Conservation (phyloP, 1,140 invertebrate species). For the Cotesia typhae region DNA sequence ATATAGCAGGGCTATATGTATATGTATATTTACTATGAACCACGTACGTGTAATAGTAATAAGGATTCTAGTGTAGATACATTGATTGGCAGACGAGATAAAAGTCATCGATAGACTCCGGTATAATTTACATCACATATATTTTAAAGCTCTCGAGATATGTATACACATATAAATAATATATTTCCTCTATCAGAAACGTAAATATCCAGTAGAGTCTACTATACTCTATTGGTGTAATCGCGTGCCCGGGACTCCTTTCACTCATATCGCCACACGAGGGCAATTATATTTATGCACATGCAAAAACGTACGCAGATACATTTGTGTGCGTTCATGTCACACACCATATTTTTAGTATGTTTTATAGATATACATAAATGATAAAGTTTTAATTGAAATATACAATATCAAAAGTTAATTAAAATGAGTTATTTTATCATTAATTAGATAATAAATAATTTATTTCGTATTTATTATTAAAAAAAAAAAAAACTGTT, state of each 20-base stretch:
- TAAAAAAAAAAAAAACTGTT: too few species aligned
- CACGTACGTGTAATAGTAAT: background rate
- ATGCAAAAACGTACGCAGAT: background rate
- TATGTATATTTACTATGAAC: background rate
- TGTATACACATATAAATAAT: slow-evolving; percentile 13
- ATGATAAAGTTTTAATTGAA: slow-evolving; percentile 20
- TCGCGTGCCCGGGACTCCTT: slow-evolving; percentile 22
- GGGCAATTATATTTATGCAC: slow-evolving; percentile 8
- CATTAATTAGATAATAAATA: too few species aligned
- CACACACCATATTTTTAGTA: background rate
- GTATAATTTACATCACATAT: slow-evolving; percentile 29
- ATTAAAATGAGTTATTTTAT: too few species aligned
- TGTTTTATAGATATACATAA: slow-evolving; percentile 6
- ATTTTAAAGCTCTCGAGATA: slow-evolving; percentile 22
- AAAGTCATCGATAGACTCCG: slow-evolving; percentile 5
- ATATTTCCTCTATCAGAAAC: slow-evolving; percentile 28
- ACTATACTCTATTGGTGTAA: slow-evolving; percentile 14
- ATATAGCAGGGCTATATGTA: too few species aligned
- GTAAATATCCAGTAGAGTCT: background rate
- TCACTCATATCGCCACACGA: slow-evolving; percentile 25
- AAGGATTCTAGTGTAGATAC: slow-evolving; percentile 9
- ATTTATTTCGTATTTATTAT: too few species aligned
- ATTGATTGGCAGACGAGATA: background rate
- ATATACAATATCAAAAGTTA: slow-evolving; percentile 3
- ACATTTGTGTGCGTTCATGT: slow-evolving; percentile 19